Evolutionary conservation across 2,797 vertebrate genomes (phyloP), one percentile per base, ranked within the genome.

Genomic region (Antrozous pallidus): DNA sequence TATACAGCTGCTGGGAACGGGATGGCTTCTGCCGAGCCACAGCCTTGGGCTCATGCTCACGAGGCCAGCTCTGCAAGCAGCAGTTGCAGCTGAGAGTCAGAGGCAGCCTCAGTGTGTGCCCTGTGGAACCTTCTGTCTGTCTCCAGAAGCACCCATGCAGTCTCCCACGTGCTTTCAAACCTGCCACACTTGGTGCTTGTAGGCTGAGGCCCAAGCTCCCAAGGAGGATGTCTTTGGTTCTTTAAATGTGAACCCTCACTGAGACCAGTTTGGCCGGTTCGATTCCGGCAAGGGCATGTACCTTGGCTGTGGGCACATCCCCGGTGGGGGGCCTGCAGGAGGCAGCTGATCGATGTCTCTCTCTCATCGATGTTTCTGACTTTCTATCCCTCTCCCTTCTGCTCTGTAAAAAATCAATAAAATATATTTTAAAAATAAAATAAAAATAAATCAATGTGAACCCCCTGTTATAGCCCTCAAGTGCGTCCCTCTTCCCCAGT

Each of bases 401-500:
- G n/a, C n/a, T n/a, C n/a, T n/a, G n/a, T n/a, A n/a, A n/a, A n/a
- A n/a, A n/a, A n/a, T n/a, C n/a, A n/a, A n/a, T n/a, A n/a, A n/a
- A n/a, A n/a, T n/a, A n/a, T n/a, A n/a, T n/a, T n/a, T n/a, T n/a
- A n/a, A n/a, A n/a, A n/a, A n/a, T n/a, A n/a, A n/a, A n/a, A n/a
- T n/a, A n/a, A n/a, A n/a, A n/a, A n/a, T n/a, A n/a, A n/a, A n/a
- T 42, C 7, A 42, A n/a, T 63, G 17, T 14, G 61, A 87, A 0
- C 2, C 24, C 83, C 5, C 51, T 5, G 18, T 33, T 3, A 20
- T 28, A 40, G 75, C 20, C 26, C 28, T 91, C 17, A 40, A 33
- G 42, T n/a, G 0, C 1, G 38, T 40, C 51, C 79, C 14, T 2
- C 3, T 1, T 14, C 31, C 31, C 73, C 31, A 12, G 33, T 0